phyloP scores from a whole-genome alignment of 1,140 invertebrate genomes.

The Eulimnadia texana region DNA sequence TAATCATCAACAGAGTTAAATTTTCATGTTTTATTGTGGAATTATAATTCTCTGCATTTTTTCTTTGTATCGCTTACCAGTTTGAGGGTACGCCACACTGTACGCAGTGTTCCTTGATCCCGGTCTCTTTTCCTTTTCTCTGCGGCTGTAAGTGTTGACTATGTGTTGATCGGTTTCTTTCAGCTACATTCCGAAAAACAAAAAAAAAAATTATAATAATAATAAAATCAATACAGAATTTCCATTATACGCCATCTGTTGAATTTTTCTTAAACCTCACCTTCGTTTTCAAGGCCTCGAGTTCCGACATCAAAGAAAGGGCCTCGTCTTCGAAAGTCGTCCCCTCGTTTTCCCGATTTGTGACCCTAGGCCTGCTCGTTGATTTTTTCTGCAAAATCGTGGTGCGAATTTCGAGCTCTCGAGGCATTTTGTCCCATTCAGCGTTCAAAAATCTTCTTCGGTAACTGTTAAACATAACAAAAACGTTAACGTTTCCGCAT shows the following conservation, averaged over 20 bases:
- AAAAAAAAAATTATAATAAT: background rate
- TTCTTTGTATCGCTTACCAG: background rate
- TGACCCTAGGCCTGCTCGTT: no score
- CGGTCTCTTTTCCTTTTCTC: background rate
- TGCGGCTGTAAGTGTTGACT: background rate
- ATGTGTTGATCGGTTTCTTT: constrained; percentile 1
- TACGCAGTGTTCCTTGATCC: background rate
- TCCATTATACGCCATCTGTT: background rate
- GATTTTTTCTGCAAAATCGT: no score
- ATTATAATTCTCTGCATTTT: background rate
- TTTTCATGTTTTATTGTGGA: background rate
- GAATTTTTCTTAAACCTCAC: background rate
- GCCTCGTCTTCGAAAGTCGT: background rate
- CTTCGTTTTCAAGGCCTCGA: background rate
- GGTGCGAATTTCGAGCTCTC: constrained; percentile 9
- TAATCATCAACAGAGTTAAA: background rate
- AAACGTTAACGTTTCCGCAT: no score
- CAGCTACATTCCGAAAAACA: background rate
- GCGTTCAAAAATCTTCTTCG: background rate
- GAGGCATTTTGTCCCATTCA: constrained; percentile 1
- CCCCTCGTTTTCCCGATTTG: no score
- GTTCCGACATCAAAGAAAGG: background rate
- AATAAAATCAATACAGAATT: background rate
- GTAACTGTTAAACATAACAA: no score
- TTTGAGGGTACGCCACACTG: background rate